These are phyloP conservation scores for Hirtodrosophila cameraria DNA, from an alignment of 2,888 invertebrate genomes.

Conservation along the genomic window DNA sequence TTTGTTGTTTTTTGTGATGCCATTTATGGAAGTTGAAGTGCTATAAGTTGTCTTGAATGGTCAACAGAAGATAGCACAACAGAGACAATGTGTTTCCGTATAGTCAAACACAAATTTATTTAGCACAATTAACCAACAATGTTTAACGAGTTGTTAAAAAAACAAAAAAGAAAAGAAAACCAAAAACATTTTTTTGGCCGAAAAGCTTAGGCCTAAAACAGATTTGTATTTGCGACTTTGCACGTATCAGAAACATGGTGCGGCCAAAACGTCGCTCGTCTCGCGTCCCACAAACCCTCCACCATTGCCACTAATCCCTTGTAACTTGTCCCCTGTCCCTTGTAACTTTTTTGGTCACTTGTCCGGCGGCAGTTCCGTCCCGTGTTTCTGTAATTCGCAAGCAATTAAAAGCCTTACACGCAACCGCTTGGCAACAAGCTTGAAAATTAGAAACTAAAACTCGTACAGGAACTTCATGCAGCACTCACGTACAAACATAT, in stretches of 20 bases:
- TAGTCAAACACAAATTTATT: conserved; percentile 28
- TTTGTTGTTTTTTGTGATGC: too few species aligned
- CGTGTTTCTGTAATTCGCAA: conserved; percentile 69
- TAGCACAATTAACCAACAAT: conserved; percentile 6
- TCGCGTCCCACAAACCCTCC: conserved; percentile 11
- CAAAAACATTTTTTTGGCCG: conserved; percentile 34
- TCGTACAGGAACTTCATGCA: conserved; percentile 59
- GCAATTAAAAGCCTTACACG: conserved; percentile 66
- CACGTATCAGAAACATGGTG: conserved; percentile 62
- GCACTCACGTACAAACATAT: conserved; percentile 24
- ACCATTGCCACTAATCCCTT: neutral
- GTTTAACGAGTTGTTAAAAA: conserved; percentile 31
- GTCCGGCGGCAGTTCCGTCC: conserved; percentile 9
- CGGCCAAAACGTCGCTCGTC: neutral
- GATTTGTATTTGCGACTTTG: conserved; percentile 47
- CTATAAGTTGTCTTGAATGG: neutral
- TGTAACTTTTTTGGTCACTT: too few species aligned
- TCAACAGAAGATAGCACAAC: conserved; percentile 7
- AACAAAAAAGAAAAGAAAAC: neutral
- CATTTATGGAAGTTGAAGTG: neutral
- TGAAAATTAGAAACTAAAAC: conserved; percentile 50
- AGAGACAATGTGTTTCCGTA: conserved; percentile 13
- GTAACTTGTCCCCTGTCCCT: neutral
- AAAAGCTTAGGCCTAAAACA: conserved; percentile 34
- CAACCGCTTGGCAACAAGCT: conserved; percentile 65